Conservation (phyloP, 2,797 vertebrate species). For the Hydrolagus colliei region DNA sequence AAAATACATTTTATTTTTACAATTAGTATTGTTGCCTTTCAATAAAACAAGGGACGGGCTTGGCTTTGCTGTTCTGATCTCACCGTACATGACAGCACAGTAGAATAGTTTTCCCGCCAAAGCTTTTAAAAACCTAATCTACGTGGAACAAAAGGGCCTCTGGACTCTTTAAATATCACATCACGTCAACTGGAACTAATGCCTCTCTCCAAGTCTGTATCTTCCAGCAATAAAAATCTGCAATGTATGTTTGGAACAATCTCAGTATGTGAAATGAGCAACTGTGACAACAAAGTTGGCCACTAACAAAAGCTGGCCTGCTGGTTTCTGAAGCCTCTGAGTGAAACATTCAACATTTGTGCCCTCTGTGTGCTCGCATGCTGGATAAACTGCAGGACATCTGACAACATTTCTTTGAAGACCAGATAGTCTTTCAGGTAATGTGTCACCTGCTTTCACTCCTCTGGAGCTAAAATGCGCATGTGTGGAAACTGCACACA, state of each 20-base stretch:
- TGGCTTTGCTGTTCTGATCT: background rate
- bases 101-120: no score
- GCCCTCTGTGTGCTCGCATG: background rate
- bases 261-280: background rate
- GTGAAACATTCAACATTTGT: constrained; percentile 11
- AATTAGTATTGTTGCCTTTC: background rate
- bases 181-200: background rate
- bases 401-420: background rate
- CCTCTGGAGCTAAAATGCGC: background rate
- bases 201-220: background rate
- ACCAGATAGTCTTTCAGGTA: background rate
- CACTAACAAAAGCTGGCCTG: background rate
- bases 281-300: background rate
- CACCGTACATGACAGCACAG: no score
- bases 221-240: background rate
- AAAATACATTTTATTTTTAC: background rate
- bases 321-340: constrained; percentile 6
- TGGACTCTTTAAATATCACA: constrained; percentile 1
- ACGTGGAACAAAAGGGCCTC: background rate
- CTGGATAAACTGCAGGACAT: background rate
- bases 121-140: background rate
- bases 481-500: background rate
- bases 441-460: background rate
- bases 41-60: background rate
- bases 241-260: background rate